A percentile compares a stretch with the other conserved stretches of the same genome.
Conservation (phyloP, 2,113 vertebrate genomes). For the Apaloderma vittatum region DNA sequence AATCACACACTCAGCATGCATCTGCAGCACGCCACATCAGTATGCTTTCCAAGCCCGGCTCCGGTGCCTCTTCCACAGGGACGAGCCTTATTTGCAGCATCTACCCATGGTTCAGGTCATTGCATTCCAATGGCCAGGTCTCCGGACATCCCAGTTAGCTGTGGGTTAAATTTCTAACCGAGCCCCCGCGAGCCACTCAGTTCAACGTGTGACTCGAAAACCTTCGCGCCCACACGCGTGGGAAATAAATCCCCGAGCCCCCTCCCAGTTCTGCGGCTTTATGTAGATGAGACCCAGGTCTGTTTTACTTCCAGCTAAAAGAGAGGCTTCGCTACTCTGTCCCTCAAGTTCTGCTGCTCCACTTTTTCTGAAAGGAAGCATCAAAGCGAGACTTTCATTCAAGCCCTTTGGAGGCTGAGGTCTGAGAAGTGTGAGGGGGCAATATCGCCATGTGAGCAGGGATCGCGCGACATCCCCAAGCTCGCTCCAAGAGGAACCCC, state of each 20-base stretch:
- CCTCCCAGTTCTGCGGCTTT: not conserved
- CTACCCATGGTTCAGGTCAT: not conserved
- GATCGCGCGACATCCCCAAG: not conserved
- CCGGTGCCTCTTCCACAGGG: not conserved
- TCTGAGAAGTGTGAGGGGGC: not conserved
- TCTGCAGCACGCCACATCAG: conserved; percentile 20
- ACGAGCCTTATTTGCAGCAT: not conserved
- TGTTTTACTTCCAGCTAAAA: not conserved
- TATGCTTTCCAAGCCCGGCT: not conserved
- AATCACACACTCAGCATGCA: conserved; percentile 59
- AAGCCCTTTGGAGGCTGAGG: fast-evolving
- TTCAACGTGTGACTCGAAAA: not conserved
- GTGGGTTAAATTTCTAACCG: not conserved
- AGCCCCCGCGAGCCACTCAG: not conserved
- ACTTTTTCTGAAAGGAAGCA: not conserved
- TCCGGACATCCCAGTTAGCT: not conserved
- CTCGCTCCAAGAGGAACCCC: not conserved
- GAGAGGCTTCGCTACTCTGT: fast-evolving
- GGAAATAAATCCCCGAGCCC: not conserved
- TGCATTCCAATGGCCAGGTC: not conserved
- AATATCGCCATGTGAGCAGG: not conserved
- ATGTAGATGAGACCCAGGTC: not conserved
- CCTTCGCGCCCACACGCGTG: not conserved
- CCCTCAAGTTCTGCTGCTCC: not conserved
- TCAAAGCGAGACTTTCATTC: not conserved